Base-by-base conservation (phyloP, 2,888 invertebrate species). In the Lamproptera curius region DNA sequence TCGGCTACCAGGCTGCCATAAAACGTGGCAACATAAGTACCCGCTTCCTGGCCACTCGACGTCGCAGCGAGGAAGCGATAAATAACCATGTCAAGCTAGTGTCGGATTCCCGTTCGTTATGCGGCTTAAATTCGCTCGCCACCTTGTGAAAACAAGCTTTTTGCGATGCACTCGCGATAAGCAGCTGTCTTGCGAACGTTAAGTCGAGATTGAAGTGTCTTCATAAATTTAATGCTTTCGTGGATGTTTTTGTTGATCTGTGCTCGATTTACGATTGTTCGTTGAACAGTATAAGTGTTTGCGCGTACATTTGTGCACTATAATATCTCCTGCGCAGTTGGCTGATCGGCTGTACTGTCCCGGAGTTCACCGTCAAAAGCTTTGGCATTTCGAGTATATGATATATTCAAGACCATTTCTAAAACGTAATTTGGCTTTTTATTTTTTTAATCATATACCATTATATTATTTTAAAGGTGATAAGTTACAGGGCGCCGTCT, bases 31-130 rank as follows among this genome's bases (percentile, higher is more conserved):
- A 51, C 48, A 51, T 56, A 63, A 67, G 66, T 64, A 61, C 56
- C 54, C 53, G 60, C 61, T 65, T 67, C 66, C 66, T 64, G 59
- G 56, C 58, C 61, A 59, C 54, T 50, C 50, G 54, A 57, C 57
- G 53, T 55, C 48, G 39, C 28, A 46, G 15, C 45, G 51, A 61
- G 66, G 66, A 67, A 65, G 53, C 50, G 43, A 65, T 65, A 67
- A 67, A 67, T 67, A 63, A 64, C 52, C 31, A 31, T 39, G 42
- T 44, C 49, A 52, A 49, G 34, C 49, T 48, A 60, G 50, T 57
- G 59, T 53, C 42, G 45, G 38, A 16, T 44, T 40, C 38, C 20
- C 33, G 42, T 23, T 13, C n/a, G 31, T n/a, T 23, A 10, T 28
- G 11, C n/a, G 11, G 11, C 31, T 31, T 11, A 31, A 31, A 31